Evolutionary conservation across 2,113 vertebrate species (phyloP).

Genomic region (Herpetotheres cachinnans): DNA sequence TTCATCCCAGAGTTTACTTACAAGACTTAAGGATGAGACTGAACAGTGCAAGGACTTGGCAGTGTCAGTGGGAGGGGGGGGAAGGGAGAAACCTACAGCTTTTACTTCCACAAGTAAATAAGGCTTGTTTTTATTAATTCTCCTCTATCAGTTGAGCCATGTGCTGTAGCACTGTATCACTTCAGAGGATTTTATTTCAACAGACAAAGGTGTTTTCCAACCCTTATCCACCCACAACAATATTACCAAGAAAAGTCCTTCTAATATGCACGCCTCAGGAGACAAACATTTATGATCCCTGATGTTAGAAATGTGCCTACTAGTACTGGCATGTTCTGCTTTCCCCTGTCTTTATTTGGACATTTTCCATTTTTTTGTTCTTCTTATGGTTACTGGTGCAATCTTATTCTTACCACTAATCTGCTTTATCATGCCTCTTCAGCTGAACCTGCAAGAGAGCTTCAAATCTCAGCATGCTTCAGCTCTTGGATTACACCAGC

Average conservation of each 20-base stretch:
- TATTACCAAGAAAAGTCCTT: neutral
- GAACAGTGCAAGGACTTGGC: constrained; percentile 1
- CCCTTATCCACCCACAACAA: neutral
- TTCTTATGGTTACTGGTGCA: neutral
- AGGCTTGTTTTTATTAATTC: neutral
- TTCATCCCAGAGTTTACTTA: neutral
- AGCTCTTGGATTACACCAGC: neutral
- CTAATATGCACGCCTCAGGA: neutral
- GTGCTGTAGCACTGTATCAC: neutral
- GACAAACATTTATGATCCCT: neutral
- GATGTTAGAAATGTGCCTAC: neutral
- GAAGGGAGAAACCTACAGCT: neutral
- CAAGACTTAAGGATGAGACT: neutral
- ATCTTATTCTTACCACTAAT: neutral
- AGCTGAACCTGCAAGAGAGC: neutral
- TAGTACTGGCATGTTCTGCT: neutral
- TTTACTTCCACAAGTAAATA: neutral
- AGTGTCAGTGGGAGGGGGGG: neutral
- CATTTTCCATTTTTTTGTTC: neutral
- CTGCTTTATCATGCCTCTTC: neutral
- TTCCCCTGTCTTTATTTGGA: neutral
- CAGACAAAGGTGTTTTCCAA: neutral
- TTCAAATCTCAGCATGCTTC: neutral
- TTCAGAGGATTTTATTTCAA: neutral
- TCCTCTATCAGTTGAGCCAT: neutral